Conservation (phyloP, 2,888 invertebrate genomes). For the Aphrophora alni region DNA sequence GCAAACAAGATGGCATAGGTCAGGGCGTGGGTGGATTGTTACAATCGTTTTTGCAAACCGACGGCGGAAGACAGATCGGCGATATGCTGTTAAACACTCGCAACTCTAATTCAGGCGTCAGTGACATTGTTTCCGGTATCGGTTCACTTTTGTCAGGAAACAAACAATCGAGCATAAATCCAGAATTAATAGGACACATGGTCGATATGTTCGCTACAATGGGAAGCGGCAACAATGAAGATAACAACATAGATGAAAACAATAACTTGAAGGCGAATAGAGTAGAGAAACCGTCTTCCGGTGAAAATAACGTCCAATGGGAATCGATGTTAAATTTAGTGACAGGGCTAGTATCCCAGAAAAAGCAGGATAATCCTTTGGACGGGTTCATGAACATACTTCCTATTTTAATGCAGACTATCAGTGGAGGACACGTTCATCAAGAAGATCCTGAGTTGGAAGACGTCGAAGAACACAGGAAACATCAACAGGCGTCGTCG, state of each 20-base stretch:
- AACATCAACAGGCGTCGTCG: conserved; percentile 63
- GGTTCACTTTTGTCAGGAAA: conserved; percentile 51
- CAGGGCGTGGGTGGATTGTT: conserved; percentile 68
- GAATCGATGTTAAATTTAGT: conserved; percentile 45
- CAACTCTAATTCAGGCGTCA: conserved; percentile 51
- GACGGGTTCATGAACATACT: conserved; percentile 62
- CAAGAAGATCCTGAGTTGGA: conserved; percentile 61
- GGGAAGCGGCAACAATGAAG: conserved; percentile 45
- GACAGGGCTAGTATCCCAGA: conserved; percentile 40
- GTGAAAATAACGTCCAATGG: conserved; percentile 42
- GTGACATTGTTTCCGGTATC: conserved; percentile 56
- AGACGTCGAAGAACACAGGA: conserved; percentile 65
- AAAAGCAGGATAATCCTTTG: conserved; percentile 53
- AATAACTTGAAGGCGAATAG: conserved; percentile 39
- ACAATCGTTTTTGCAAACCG: conserved; percentile 72
- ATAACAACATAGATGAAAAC: conserved; percentile 29
- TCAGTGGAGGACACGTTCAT: conserved; percentile 50
- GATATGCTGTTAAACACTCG: conserved; percentile 44
- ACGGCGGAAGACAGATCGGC: conserved; percentile 64
- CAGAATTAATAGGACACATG: conserved; percentile 64
- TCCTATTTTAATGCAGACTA: conserved; percentile 71
- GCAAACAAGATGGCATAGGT: conserved; percentile 51
- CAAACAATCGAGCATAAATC: conserved; percentile 62
- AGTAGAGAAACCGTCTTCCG: conserved; percentile 24
- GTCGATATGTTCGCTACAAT: conserved; percentile 61